Evolutionary conservation across 2,888 invertebrate genomes (phyloP), one percentile per base, ranked within the genome.

Genomic region (Brassicogethes aeneus): DNA sequence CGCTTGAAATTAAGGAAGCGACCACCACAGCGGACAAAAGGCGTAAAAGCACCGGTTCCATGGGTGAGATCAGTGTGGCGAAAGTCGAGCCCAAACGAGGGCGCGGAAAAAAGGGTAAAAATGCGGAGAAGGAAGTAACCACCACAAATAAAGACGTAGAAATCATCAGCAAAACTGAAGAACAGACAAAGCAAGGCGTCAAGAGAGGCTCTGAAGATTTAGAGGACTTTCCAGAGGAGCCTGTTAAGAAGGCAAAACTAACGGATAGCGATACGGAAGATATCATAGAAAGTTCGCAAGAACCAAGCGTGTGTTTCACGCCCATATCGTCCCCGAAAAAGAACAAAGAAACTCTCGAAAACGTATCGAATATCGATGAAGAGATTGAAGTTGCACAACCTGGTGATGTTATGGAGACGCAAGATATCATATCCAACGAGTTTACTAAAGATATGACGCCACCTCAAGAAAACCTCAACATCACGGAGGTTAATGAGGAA

Each of bases 201-300:
- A 23, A 10, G 10, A 5, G 23, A 7, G 5, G 5, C 5, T 10
- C 10, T 23, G 23, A 10, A 23, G 23, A 7, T 23, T 5, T 23
- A 10, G 23, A 23, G 10, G 23, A 23, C 5, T 23, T 23, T 23
- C 10, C 10, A 10, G 23, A 23, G 10, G 10, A 5, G 10, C 10
- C 23, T 23, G 23, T 23, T 7, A 23, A 5, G 10, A 23, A 23
- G 23, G 10, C 5, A 23, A 10, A 7, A 23, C 23, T 23, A 23
- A 5, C 23, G 5, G 23, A 23, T 7, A 23, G 5, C 10, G 55
- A 56, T 48, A 54, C 72, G 10, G 69, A 76, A 53, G 78, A 79
- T 60, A 59, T 79, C 8, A 75, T 79, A 37, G 78, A 77, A 59
- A 77, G 76, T 61, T 78, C 79, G 3, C 79, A 79, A 65, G 73